These are phyloP conservation scores for Haliclystus octoradiatus DNA, from an alignment of 30 jellyfish, hydroid and myxozoan species.

Conservation along the genomic window DNA sequence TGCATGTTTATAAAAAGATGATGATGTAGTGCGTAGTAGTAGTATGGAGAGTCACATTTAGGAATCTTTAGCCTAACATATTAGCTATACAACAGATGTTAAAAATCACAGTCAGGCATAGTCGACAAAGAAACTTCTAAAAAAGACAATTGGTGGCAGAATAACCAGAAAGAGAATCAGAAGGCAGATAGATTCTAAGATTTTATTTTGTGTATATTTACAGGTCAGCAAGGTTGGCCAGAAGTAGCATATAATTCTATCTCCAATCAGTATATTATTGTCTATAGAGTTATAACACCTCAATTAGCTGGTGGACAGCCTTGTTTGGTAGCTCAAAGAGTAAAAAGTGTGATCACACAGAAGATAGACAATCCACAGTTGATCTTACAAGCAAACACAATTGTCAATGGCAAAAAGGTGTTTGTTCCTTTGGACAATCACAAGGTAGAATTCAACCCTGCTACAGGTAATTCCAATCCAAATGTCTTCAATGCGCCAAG, in stretches of 20 bases:
- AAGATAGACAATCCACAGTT: conserved; percentile 20
- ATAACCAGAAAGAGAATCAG: too few species aligned
- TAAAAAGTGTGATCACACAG: conserved; percentile 3
- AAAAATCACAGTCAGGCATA: too few species aligned
- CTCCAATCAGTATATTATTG: conserved; percentile 26
- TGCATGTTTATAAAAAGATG: too few species aligned
- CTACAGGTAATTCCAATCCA: conserved; percentile 15
- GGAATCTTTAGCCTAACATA: too few species aligned
- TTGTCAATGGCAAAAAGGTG: conserved; percentile 12
- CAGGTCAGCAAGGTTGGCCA: conserved; percentile 60
- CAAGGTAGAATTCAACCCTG: conserved; percentile 12
- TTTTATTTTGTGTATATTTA: too few species aligned
- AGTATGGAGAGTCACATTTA: too few species aligned
- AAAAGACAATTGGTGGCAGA: too few species aligned
- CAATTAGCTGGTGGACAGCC: conserved; percentile 21
- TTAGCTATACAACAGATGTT: too few species aligned
- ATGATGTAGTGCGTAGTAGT: too few species aligned
- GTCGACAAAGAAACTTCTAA: too few species aligned
- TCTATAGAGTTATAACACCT: conserved; percentile 5
- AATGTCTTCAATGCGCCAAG: too few species aligned
- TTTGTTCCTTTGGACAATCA: conserved; percentile 23
- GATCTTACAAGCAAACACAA: conserved; percentile 24
- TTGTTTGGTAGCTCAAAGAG: conserved; percentile 24
- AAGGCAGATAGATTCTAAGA: too few species aligned
- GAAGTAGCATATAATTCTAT: conserved; percentile 42